Evolutionary conservation across 2,888 invertebrate genomes (phyloP), one percentile per base, ranked within the genome.

Genomic region (Sycophila texana): DNA sequence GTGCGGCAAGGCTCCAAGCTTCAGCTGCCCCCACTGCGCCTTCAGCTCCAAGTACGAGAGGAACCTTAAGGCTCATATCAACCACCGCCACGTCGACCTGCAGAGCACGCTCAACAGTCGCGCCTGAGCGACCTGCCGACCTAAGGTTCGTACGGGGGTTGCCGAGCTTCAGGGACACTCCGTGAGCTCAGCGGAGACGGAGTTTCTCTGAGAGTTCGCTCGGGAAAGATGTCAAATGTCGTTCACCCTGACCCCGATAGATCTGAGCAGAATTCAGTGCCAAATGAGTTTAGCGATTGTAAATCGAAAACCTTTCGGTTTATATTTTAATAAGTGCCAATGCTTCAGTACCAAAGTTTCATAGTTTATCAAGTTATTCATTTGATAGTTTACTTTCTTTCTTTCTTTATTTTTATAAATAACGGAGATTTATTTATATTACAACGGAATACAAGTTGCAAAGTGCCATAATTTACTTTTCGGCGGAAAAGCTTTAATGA

Each of bases 1-100:
- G 82, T 92, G 92, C 83, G 91, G 91, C 39, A 91, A 91, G 80
- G 90, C 90, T 2, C 91, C 91, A 3, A 89, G 90, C 2, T 91
- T 91, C 83, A 89, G 87, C 63, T 92, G 92, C 78, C 88, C 90
- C 57, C 90, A 88, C 82, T 91, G 91, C 84, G 84, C 87, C 13
- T 91, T 91, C 81, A 90, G 89, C 73, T 91, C 91, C 47, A 91
- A 91, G 71, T 91, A 91, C 84, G 91, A 91, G 84, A 88, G 91
- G 71, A 90, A 91, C 77, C 84, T 91, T 7, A 90, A 90, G 78
- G 90, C 91, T 49, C 91, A 91, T 80, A 90, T 90, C 66, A 90
- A 90, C 81, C 90, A 90, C 81, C 90, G 90, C 12, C 90, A 90
- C 82, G 81, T 87, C 16, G 86, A 86, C 39, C 58, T 84, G 22